Evolutionary conservation across 2,888 invertebrate species (phyloP), one percentile per base, ranked within the genome.

Genomic region (Ormyrus pomaceus): DNA sequence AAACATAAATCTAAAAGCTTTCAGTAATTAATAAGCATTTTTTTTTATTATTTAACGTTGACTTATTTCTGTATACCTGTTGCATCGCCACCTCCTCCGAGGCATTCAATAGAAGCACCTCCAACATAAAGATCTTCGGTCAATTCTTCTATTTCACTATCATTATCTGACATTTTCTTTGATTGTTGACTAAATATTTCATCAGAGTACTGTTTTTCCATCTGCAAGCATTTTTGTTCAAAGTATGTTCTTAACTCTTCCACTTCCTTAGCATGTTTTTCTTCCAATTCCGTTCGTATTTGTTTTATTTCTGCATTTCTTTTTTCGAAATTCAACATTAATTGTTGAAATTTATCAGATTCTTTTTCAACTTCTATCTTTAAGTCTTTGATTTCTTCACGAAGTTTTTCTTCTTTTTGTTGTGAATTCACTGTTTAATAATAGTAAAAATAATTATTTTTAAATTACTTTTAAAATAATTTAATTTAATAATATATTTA

Each of bases 161-260:
- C 88, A 71, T 91, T 91, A 10, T 90, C 89, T 6, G 93, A 93
- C 87, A 93, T 89, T 85, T 93, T 93, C 81, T 93, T 92, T 34
- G 94, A 94, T 68, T 94, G 94, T 84, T 94, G 94, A 82, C 94
- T 94, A 85, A 94, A 94, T 8, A 95, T 91, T 85, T 95, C 94
- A 85, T 95, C 95, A 0, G 94, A 94, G 88, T 93, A 95, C 94
- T 96, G 95, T 86, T 95, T 95, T 87, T 95, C 95, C 90, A 96
- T 93, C 85, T 96, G 95, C 0, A 94, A 93, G 87, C 96, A 96
- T 87, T 95, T 96, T 86, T 94, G 93, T 87, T 96, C 96, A 87
- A 96, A 96, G 86, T 96, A 96, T 9, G 93, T 95, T 65, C 96
- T 92, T 74, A 96, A 89, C 87, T 96, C 94, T 88, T 95, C 95